Evolutionary conservation across 2,113 vertebrate genomes (phyloP), one percentile per base, ranked within the genome.

Genomic region (Semnornis frantzii): DNA sequence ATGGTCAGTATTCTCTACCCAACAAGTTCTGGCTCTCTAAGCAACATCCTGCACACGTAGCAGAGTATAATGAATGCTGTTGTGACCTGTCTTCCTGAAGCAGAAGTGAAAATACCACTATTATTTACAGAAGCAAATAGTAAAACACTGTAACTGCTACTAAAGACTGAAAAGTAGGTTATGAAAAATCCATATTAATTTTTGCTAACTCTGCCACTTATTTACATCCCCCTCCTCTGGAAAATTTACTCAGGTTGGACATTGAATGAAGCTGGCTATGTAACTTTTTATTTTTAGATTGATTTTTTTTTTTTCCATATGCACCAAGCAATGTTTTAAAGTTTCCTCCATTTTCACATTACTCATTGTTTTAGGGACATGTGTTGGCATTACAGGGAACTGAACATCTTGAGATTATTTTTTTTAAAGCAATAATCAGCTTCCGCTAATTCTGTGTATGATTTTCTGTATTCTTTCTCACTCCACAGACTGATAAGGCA

Each of bases 321-420:
- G 27, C 34, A 28, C 37, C 66, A 59, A 73, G 74, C 37, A 85
- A 82, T 12, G 10, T 42, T 92, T 79, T 48, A 69, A 78, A 58
- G n/a, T 70, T 33, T 64, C 58, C 64, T 55, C 16, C n/a, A 9
- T 81, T 90, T 92, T 58, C 72, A 78, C 19, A 72, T 90, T 83
- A 84, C 46, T 93, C 62, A 75, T 66, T 89, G 62, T 71, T 94
- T 90, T 69, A 91, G 75, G 79, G 54, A 92, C 57, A 76, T 85
- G 83, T 72, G 24, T 48, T 82, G 80, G 52, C 60, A 77, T 63
- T 89, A 60, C 62, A 85, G 57, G 65, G 78, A 87, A 87, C 11
- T 58, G 23, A 94, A 62, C 59, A 52, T 64, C 15, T 57, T 44
- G 31, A 62, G 7, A 37, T 18, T n/a, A 18, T 46, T 18, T 85